Base-by-base conservation (phyloP, 2,113 vertebrate genomes). In the Antechinus flavipes region DNA sequence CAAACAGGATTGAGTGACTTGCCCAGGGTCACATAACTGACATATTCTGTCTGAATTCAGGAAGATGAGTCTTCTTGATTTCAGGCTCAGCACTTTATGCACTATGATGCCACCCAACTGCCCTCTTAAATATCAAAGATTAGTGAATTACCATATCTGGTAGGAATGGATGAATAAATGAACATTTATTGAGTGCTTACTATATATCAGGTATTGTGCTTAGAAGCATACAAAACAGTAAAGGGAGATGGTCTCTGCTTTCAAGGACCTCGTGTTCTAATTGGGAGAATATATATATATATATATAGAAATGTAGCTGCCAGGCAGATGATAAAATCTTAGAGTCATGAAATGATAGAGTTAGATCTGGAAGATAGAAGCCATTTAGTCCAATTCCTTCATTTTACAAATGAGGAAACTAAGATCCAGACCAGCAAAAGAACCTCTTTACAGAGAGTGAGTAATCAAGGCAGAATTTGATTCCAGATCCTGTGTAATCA, bases 231-330 rank as follows among this genome's bases (percentile, higher is more conserved):
- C n/a, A 93, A 92, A 52, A n/a, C 2, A 23, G 35, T 92, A 1
- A 23, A 55, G 35, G 12, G 16, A n/a, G 35, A 76, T 4, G 7
- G 35, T 35, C 16, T 12, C 4, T n/a, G 26, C 14, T 46, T 46
- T 94, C 50, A 50, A 56, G 22, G 2, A 95, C 90, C 90, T 92
- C 22, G 27, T 8, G 23, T n/a, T 2, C 55, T 92, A 30, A 30
- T 1, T 6, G 5, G n/a, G 12, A 54, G 25, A 91, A 24, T 16
- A 93, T 25, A 90, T 0, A 0, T 11, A 2, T 10, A 42, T 0
- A 0, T 11, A 2, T 10, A 42, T 14, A 27, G 61, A 68, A 56
- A 27, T 1, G 12, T 26, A 49, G 47, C 46, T 50, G 0, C 9
- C 7, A 9, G 19, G 35, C 35, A 84, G 14, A 84, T 84, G 16